A percentile compares a stretch with the other conserved stretches of the same genome.
phyloP scores from a whole-genome alignment of 2,797 vertebrate genomes.

The Lepilemur septentrionalis region DNA sequence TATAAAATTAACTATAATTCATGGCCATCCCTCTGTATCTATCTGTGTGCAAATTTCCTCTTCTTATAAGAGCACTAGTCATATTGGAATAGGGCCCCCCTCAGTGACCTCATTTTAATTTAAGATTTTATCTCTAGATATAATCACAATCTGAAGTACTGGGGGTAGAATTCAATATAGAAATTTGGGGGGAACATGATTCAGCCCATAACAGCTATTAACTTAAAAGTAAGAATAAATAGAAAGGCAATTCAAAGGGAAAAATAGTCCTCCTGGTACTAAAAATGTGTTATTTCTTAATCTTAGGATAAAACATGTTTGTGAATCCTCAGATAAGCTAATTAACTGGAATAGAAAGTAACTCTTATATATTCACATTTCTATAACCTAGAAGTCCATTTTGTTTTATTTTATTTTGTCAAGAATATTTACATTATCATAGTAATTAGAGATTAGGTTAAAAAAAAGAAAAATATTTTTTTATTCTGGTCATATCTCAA shows the following conservation, averaged over 20 bases:
- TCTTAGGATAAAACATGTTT: background rate
- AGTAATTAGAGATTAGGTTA: constrained; percentile 25
- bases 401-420: background rate
- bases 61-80: background rate
- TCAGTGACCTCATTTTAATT: background rate
- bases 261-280: background rate
- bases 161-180: background rate
- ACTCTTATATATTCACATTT: constrained; percentile 8
- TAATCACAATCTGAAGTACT: background rate
- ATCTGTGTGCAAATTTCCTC: background rate
- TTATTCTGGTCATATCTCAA: background rate
- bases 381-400: background rate
- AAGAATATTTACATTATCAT: background rate
- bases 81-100: background rate
- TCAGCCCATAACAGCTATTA: background rate
- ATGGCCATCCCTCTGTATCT: background rate
- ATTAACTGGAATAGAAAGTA: background rate
- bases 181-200: background rate
- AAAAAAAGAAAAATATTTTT: background rate
- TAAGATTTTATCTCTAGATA: background rate
- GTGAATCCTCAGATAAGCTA: background rate
- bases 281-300: constrained; percentile 4
- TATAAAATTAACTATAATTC: background rate
- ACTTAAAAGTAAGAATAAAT: constrained; percentile 14
- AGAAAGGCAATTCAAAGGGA: background rate